These are phyloP conservation scores for Falco novaeseelandiae DNA, from an alignment of 2,797 vertebrate species.

Conservation along the genomic window DNA sequence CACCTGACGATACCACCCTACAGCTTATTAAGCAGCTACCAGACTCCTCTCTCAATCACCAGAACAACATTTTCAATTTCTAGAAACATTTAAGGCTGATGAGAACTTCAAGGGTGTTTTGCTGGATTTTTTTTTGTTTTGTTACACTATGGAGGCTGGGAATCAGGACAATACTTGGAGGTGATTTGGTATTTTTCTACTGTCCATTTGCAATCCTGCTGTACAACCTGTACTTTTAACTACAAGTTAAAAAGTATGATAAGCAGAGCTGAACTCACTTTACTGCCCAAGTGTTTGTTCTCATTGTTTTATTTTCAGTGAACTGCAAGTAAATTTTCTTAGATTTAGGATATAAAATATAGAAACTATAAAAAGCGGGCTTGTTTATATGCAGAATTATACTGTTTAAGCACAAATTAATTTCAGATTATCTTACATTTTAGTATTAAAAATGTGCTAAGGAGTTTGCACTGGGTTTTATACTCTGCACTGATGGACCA, in stretches of 20 bases:
- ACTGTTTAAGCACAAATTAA: not conserved
- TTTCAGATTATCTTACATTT: not conserved
- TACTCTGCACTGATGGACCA: not conserved
- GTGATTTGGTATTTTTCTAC: accelerated
- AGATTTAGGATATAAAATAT: not conserved
- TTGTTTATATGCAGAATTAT: not conserved
- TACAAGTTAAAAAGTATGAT: accelerated
- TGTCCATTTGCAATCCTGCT: not conserved
- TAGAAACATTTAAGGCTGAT: not conserved
- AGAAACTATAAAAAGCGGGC: not conserved
- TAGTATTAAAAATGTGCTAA: not conserved
- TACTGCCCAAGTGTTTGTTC: not conserved
- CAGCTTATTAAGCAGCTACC: not conserved
- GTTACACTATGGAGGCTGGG: not conserved
- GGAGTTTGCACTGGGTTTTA: not conserved
- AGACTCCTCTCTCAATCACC: not conserved
- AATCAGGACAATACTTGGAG: not conserved
- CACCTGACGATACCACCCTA: not conserved
- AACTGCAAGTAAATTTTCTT: not conserved
- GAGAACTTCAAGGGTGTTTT: not conserved
- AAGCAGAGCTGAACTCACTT: not conserved
- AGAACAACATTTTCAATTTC: not conserved
- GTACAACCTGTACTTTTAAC: accelerated
- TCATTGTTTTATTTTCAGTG: not conserved
- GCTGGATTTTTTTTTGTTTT: not conserved